These are phyloP conservation scores for Lithobates pipiens DNA, from an alignment of 2,797 vertebrate species.

Conservation along the genomic window DNA sequence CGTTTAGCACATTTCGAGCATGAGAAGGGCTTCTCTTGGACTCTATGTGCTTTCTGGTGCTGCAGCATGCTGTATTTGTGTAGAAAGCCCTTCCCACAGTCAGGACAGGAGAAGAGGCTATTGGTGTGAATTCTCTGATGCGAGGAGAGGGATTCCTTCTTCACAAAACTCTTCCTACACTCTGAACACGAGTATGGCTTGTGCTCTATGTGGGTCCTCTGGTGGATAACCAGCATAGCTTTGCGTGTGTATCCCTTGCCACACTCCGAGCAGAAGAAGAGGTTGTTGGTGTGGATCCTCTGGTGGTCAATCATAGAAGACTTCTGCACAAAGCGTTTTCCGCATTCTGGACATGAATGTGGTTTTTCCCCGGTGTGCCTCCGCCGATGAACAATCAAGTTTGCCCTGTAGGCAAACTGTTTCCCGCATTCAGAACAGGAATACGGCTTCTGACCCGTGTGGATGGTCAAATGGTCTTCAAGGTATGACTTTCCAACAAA, in stretches of 20 bases:
- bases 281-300: conserved; percentile 29
- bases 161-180: conserved; percentile 1
- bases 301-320: conserved; percentile 8
- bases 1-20: too few species aligned
- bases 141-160: background rate
- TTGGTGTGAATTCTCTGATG: too few species aligned
- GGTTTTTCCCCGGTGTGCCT: conserved; percentile 15
- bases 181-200: background rate
- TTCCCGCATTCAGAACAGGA: too few species aligned
- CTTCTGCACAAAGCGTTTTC: conserved; percentile 2
- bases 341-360: background rate
- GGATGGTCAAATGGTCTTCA: too few species aligned
- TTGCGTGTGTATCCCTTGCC: conserved; percentile 16
- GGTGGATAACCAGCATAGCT: background rate
- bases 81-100: too few species aligned
- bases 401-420: background rate
- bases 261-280: conserved; percentile 16
- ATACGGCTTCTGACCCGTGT: too few species aligned
- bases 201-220: background rate
- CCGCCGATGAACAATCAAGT: background rate
- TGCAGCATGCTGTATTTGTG: too few species aligned
- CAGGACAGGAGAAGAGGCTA: too few species aligned
- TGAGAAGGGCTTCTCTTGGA: too few species aligned
- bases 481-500: too few species aligned
- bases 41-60: too few species aligned